Evolutionary conservation across 1,140 invertebrate species (phyloP).

Genomic region (Diabrotica virgifera): DNA sequence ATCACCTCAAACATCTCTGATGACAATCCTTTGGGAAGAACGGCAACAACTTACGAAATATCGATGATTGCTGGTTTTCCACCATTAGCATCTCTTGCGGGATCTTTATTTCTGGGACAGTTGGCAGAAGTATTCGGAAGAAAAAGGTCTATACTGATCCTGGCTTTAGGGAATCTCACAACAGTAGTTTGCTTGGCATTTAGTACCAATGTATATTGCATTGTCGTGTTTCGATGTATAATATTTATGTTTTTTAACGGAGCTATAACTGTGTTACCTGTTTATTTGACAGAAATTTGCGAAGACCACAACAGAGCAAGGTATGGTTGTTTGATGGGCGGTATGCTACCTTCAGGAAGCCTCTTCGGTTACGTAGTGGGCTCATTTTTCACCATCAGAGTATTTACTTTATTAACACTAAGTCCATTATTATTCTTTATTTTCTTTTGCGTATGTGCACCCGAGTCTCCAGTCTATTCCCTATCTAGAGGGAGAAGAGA

Average conservation of each 20-base stretch:
- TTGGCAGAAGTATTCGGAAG: conserved; percentile 38
- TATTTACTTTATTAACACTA: conserved; percentile 62
- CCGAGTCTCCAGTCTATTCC: conserved; percentile 77
- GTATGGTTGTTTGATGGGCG: conserved; percentile 62
- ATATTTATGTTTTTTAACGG: conserved; percentile 49
- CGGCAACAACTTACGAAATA: conserved; percentile 51
- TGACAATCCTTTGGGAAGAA: conserved; percentile 39
- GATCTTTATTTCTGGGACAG: conserved; percentile 38
- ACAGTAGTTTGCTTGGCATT: conserved; percentile 47
- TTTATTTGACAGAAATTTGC: conserved; percentile 53
- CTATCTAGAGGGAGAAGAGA: conserved; percentile 57
- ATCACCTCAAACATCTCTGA: conserved; percentile 41
- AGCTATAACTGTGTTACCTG: conserved; percentile 50
- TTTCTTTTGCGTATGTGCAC: conserved; percentile 66
- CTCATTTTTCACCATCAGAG: conserved; percentile 57
- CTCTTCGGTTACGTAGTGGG: conserved; percentile 56
- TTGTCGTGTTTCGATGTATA: conserved; percentile 48
- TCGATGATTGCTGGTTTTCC: conserved; percentile 82
- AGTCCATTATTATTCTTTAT: conserved; percentile 59
- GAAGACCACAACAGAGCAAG: conserved; percentile 41
- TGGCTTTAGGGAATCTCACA: conserved; percentile 45
- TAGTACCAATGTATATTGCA: conserved; percentile 40
- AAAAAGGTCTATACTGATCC: conserved; percentile 47
- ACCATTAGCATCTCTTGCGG: conserved; percentile 66
- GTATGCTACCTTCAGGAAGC: conserved; percentile 40